Evolutionary conservation across 1,140 invertebrate species (phyloP).

Genomic region (Zophobas morio): DNA sequence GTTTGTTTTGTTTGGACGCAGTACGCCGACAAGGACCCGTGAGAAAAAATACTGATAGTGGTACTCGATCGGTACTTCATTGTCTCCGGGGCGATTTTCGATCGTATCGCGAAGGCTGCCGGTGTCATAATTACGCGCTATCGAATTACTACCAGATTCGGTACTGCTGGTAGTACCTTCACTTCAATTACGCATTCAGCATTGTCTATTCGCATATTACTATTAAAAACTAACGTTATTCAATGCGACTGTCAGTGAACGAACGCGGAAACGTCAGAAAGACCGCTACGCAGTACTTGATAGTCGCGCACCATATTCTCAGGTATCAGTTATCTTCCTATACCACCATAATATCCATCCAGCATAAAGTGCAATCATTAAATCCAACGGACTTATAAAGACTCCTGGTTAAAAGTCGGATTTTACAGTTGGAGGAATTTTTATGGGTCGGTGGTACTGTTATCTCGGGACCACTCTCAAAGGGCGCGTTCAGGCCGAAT

Average conservation of each 20-base stretch:
- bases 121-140: not conserved
- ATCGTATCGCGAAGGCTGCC: too few relatives aligned
- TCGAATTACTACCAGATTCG: too few relatives aligned
- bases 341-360: slow-evolving; percentile 42
- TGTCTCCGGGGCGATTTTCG: too few relatives aligned
- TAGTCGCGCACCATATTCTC: slow-evolving; percentile 45
- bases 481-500: too few relatives aligned
- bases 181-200: slow-evolving; percentile 37
- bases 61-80: too few relatives aligned
- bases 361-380: slow-evolving; percentile 39
- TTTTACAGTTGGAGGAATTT: slow-evolving; percentile 32
- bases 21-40: not conserved
- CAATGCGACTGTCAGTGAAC: slow-evolving; percentile 46
- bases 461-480: not conserved
- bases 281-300: slow-evolving; percentile 47
- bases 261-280: slow-evolving; percentile 47
- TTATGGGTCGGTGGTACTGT: not conserved
- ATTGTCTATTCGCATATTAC: slow-evolving; percentile 39
- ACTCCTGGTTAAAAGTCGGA: slow-evolving; percentile 6
- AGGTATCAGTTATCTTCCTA: slow-evolving; percentile 48
- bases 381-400: slow-evolving; percentile 14
- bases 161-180: slow-evolving; percentile 19
- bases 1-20: not conserved
- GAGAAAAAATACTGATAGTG: too few relatives aligned
- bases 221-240: slow-evolving; percentile 48